Percentiles rank a stretch among this genome's conserved stretches.
Conservation (phyloP, 2,113 vertebrate genomes). For the Verasper variegatus region DNA sequence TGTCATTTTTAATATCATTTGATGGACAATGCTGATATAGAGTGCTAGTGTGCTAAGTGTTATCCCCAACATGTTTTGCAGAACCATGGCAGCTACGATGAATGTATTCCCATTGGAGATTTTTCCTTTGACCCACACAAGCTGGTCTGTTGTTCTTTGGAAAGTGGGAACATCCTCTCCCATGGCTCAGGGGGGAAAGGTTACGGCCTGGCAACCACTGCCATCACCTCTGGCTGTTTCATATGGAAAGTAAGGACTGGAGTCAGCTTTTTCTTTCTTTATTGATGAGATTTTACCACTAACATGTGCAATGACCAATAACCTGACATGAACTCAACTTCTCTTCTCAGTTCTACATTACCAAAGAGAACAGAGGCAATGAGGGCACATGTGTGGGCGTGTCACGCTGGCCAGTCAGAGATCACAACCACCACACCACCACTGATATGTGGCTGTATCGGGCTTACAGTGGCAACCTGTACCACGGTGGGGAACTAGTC, state of each 20-base stretch:
- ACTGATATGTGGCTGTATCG: slow-evolving; percentile 88
- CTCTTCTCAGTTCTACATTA: slow-evolving; percentile 80
- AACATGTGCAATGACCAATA: neutral
- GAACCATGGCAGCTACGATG: slow-evolving; percentile 77
- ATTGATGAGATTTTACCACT: neutral
- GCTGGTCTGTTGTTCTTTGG: slow-evolving; percentile 82
- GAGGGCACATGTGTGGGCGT: slow-evolving; percentile 85
- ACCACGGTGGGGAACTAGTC: slow-evolving; percentile 85
- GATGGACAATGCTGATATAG: neutral
- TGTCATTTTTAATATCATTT: neutral
- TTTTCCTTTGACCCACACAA: slow-evolving; percentile 87
- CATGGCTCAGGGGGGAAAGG: slow-evolving; percentile 87
- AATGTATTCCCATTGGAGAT: slow-evolving; percentile 85
- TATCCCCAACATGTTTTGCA: slow-evolving; percentile 37
- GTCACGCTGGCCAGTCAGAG: slow-evolving; percentile 84
- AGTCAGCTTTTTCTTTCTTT: neutral
- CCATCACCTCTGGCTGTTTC: slow-evolving; percentile 85
- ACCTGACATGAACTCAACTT: neutral
- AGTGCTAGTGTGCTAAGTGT: neutral
- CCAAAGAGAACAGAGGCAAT: slow-evolving; percentile 86
- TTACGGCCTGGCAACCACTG: slow-evolving; percentile 84
- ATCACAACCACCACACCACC: slow-evolving; percentile 87
- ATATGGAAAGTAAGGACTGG: slow-evolving; percentile 82
- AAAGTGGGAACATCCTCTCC: slow-evolving; percentile 84
- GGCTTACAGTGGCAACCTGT: slow-evolving; percentile 86